These are phyloP conservation scores for Solea solea DNA, from an alignment of 2,113 vertebrate genomes.

Conservation along the genomic window DNA sequence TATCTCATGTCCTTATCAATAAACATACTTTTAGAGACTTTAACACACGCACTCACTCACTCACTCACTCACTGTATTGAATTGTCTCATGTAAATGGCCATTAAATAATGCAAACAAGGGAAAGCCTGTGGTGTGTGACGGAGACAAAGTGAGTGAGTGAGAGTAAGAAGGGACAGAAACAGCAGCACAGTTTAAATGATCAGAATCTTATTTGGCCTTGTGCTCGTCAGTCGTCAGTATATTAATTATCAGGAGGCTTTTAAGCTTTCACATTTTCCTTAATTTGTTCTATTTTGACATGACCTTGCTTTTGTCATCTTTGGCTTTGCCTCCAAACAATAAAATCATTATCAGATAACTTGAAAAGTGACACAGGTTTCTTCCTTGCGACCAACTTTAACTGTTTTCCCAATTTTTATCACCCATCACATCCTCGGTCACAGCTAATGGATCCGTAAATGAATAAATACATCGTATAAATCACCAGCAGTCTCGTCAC, in stretches of 20 bases:
- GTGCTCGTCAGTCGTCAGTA: constrained; percentile 16
- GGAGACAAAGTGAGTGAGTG: not conserved
- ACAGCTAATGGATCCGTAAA: not conserved
- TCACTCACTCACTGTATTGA: constrained; percentile 36
- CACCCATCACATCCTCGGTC: constrained; percentile 4
- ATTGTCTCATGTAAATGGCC: constrained; percentile 44
- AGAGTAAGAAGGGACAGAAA: constrained; percentile 21
- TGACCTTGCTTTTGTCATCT: constrained; percentile 29
- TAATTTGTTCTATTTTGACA: not conserved
- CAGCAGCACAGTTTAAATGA: constrained; percentile 11
- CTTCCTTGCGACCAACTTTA: not conserved
- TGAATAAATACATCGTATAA: constrained; percentile 3
- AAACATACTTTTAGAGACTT: constrained; percentile 13
- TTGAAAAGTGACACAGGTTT: not conserved
- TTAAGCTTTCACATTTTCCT: constrained; percentile 17
- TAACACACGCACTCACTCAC: constrained; percentile 22
- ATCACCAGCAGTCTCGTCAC: not conserved
- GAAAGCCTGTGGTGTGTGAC: constrained; percentile 49
- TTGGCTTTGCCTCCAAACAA: not conserved
- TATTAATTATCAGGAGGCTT: constrained; percentile 23
- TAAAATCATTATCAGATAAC: constrained; percentile 14
- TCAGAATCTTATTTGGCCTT: constrained; percentile 18
- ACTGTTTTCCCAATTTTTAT: constrained; percentile 2
- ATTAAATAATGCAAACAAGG: constrained; percentile 66
- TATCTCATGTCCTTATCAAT: constrained; percentile 13